Evolutionary conservation across 2,113 vertebrate species (phyloP), one percentile per base, ranked within the genome.

Genomic region (Glaucidium brasilianum): DNA sequence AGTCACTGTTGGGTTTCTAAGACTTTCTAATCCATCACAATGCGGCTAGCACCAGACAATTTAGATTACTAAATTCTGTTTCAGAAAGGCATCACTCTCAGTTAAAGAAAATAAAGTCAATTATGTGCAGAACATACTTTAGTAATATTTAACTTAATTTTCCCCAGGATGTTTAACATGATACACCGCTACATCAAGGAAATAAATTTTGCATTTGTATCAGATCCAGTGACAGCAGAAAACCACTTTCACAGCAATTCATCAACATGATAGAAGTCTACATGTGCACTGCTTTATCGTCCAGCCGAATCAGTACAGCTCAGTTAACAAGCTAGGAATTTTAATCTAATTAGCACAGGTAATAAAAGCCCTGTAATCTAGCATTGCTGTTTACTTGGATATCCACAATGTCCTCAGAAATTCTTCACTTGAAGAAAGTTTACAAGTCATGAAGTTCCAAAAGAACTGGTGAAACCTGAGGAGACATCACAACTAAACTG

Each of bases 201-300:
- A 94, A 96, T 91, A 97, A 85, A 89, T 94, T 89, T 80, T 93
- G 76, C 55, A 80, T 83, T 96, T 97, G 18, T 85, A 68, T 93
- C 81, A 71, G 72, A 94, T 74, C 45, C 78, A 87, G 58, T 95
- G 88, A 92, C 66, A 95, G 93, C 63, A 85, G 78, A 96, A 96
- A 93, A 91, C 69, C 47, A 87, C 74, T 95, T 88, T 15, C 83
- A 67, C 76, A 95, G 66, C 69, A 95, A 96, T 86, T 93, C 52
- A 95, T 85, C 90, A 88, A 16, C 34, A 60, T 20, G 39, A 53
- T 15, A 85, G 32, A 88, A 95, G 52, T 45, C 62, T 85, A 66
- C 34, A 55, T 30, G 50, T 5, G 5, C 45, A 17, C 27, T 78
- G 27, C 72, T 93, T 91, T 62, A 81, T 79, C 49, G 76, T 78